phyloP scores from a whole-genome alignment of 2,797 vertebrate species.

The Pseudocheirus occidentalis region DNA sequence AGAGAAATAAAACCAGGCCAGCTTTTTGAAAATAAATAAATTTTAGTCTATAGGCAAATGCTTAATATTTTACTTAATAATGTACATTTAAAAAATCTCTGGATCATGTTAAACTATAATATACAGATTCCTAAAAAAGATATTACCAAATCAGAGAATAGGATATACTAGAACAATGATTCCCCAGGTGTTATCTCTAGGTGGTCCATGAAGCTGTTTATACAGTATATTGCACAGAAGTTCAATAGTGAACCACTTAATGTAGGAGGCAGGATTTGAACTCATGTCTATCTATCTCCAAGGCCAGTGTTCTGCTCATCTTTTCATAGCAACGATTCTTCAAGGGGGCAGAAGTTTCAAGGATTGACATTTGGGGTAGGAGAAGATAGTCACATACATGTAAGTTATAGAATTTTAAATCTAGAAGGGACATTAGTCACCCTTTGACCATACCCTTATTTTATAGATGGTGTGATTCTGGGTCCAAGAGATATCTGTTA shows the following conservation, averaged over 20 bases:
- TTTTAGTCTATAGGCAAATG: conserved; percentile 70
- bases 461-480: not conserved
- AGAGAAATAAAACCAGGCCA: conserved; percentile 67
- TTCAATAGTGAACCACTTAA: not conserved
- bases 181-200: not conserved
- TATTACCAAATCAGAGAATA: conserved; percentile 1
- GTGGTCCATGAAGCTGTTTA: not conserved
- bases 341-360: not conserved
- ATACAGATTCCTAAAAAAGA: not conserved
- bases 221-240: not conserved
- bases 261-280: not conserved
- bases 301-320: not conserved
- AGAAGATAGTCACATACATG: not conserved
- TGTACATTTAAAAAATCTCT: not conserved
- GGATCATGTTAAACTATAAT: not conserved
- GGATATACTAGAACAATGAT: conserved; percentile 2
- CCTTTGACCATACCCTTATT: not conserved
- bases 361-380: not conserved
- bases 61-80: conserved; percentile 24
- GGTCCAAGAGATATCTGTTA: not conserved
- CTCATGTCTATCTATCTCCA: not conserved
- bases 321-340: not conserved
- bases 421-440: not conserved
- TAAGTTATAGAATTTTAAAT: not conserved
- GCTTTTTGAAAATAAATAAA: conserved; percentile 73